Evolutionary conservation across 2,888 invertebrate genomes (phyloP).

Genomic region (Sarcophaga caerulescens): DNA sequence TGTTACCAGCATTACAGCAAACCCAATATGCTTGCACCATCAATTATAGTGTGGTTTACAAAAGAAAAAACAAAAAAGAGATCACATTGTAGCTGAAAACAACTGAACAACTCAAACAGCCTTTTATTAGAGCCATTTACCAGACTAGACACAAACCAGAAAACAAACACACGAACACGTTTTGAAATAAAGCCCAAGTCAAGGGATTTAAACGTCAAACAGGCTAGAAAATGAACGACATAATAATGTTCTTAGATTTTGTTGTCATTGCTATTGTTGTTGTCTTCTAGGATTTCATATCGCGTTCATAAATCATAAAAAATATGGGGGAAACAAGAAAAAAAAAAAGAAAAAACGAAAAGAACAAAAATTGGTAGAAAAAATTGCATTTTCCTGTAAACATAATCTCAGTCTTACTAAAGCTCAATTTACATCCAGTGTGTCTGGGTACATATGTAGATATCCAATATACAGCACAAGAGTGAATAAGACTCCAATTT

Average conservation of each 20-base stretch:
- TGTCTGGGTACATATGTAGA: no score
- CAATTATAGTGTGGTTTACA: no score
- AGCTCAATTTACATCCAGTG: no score
- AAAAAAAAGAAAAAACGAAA: neutral
- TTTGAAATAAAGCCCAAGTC: conserved; percentile 12
- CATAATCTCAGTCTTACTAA: no score
- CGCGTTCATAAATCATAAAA: conserved; percentile 62
- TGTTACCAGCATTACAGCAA: no score
- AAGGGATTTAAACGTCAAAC: conserved; percentile 44
- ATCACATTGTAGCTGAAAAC: neutral
- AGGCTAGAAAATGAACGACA: conserved; percentile 44
- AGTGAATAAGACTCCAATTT: no score
- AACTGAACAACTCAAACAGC: conserved; percentile 29
- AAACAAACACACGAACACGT: neutral
- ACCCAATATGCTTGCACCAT: no score
- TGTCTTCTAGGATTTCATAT: conserved; percentile 48
- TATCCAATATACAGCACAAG: no score
- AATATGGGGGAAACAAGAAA: neutral
- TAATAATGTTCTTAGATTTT: conserved; percentile 53
- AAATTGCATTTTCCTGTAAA: no score
- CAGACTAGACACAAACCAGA: neutral
- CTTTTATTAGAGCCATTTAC: conserved; percentile 29
- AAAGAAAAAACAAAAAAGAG: neutral
- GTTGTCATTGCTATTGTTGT: conserved; percentile 32
- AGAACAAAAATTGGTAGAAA: no score